Base-by-base conservation (phyloP, 2,797 vertebrate genomes). In the Choloepus didactylus region DNA sequence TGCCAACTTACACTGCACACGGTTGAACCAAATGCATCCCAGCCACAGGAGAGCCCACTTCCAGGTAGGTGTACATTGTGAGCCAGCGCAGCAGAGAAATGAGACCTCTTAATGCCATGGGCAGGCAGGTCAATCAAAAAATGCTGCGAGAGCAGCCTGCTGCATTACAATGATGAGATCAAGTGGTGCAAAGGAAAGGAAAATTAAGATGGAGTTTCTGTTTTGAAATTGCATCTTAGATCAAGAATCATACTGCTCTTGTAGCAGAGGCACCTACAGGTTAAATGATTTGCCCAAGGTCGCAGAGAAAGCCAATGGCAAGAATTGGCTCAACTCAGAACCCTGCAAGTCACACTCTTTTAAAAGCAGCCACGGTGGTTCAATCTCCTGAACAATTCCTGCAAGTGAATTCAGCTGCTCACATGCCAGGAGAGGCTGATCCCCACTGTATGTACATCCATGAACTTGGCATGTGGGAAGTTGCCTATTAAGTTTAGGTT, bases 221-320 rank as follows among this genome's bases (percentile, higher is more conserved):
- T 83, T 97, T 90, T 72, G 89, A 97, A 97, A 96, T 94, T 96
- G 82, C 73, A 66, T 93, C 92, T 96, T 72, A 84, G 93, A 77
- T 59, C 44, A 46, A 86, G 93, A 91, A 85, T 79, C n/a, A 60
- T 6, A 18, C 51, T 76, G 3, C 60, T 88, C 44, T 89, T 88
- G 15, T 77, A 49, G 69, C 80, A 6, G 85, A 92, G 82, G 87
- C 56, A 81, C 72, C 77, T 54, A 21, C 16, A 54, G 96, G 89
- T 94, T 96, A 89, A 97, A 84, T 93, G 89, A 83, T 97, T 97
- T 96, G 94, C 85, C 87, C 89, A 95, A 92, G 79, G 92, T 95
- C 95, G 49, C 27, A 44, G 21, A 87, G 93, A 90, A 93, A 76
- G 93, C 91, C 89, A 89, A 27, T 9, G 59, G 54, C 51, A 76